Base-by-base conservation (phyloP, 2,888 invertebrate species). In the Operophtera brumata region DNA sequence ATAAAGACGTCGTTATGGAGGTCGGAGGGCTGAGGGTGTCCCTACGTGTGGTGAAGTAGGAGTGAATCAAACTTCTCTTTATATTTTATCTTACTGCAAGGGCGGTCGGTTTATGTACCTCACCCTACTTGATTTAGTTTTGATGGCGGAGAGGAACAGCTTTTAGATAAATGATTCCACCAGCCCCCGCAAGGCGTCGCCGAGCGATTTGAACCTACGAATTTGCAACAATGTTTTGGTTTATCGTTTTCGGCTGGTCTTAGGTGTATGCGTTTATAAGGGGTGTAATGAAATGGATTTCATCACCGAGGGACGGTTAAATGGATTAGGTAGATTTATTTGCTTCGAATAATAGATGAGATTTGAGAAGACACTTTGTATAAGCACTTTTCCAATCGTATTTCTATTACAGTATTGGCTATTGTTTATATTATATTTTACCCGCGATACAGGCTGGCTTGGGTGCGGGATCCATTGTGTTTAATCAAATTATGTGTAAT, bases 91-190 rank as follows among this genome's bases (percentile, higher is more conserved):
- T 86, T 78, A 88, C 82, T 85, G 86, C 81, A 78, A 86, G 87
- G 88, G 86, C 77, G 88, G 88, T 82, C 75, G 82, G 81, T 86
- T 88, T 86, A 88, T 85, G 83, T 78, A 79, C 82, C 75, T 81
- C 81, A 76, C 84, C 87, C 84, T 84, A 77, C 83, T 87, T 88
- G 87, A 89, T 89, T 84, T 84, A 84, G 86, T 86, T 89, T 87
- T 89, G 87, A 89, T 89, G 80, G 84, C 82, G 78, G 81, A 80
- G 83, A 84, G 88, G 84, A 80, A 78, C 77, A 79, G 84, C 84
- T 87, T 83, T 87, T 78, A 88, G 82, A 84, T 88, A 89, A 89
- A 88, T 86, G 81, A 85, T 86, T 80, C 73, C 71, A 76, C 71
- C 68, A 71, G 65, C 70, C 66, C 70, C 66, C 59, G 56, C 66